Evolutionary conservation across 2,113 vertebrate genomes (phyloP).

Genomic region (Elgaria multicarinata): DNA sequence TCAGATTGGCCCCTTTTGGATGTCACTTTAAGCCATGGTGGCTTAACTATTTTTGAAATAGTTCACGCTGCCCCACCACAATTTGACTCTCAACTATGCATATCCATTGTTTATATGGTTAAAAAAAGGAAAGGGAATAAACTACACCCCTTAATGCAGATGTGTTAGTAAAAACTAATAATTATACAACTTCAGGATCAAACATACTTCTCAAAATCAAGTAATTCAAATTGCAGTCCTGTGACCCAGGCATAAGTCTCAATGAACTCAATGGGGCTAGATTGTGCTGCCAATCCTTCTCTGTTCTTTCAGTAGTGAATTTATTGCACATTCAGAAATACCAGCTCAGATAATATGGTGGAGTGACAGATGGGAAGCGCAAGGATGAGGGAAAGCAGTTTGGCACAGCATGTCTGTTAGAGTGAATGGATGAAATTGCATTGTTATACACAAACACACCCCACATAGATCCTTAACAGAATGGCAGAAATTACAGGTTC

Average conservation of each 20-base stretch:
- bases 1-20: neutral
- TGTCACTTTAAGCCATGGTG: too few relatives aligned
- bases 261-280: neutral
- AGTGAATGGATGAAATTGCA: constrained; percentile 32
- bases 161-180: neutral
- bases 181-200: neutral
- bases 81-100: neutral
- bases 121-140: neutral
- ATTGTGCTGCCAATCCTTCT: neutral
- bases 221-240: neutral
- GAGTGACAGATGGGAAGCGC: constrained; percentile 13
- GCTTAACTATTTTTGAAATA: too few relatives aligned
- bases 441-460: constrained; percentile 10
- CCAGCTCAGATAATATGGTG: neutral
- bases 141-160: neutral
- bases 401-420: constrained; percentile 31
- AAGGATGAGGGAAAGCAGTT: constrained; percentile 4
- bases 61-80: too few relatives aligned
- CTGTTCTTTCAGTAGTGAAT: neutral
- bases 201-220: neutral
- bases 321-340: neutral
- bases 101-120: neutral
- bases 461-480: neutral
- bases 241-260: neutral
- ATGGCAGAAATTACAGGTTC: neutral